These are phyloP conservation scores for Ectropis grisescens DNA, from an alignment of 1,140 invertebrate genomes.

Conservation along the genomic window DNA sequence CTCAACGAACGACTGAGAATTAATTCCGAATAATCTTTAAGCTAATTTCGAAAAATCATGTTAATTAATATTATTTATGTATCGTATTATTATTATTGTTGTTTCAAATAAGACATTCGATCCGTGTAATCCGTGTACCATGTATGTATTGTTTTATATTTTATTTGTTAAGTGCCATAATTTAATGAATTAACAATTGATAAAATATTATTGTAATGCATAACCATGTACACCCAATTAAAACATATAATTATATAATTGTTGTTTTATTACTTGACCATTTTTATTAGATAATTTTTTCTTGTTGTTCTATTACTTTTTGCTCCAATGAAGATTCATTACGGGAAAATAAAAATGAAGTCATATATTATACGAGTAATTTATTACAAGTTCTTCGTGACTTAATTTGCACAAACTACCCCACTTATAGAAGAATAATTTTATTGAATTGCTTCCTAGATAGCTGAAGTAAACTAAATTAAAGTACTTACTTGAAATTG, in stretches of 20 bases:
- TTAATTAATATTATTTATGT: no score
- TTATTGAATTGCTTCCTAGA: no score
- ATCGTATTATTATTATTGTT: slow-evolving; percentile 8
- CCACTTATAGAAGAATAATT: no score
- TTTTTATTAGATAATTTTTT: no score
- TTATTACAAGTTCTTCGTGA: no score
- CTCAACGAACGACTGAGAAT: slow-evolving; percentile 67
- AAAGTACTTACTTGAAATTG: no score
- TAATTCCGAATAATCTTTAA: slow-evolving; percentile 63
- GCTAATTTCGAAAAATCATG: slow-evolving; percentile 48
- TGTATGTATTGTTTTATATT: slow-evolving; percentile 56
- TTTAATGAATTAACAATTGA: slow-evolving; percentile 68
- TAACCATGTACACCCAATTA: slow-evolving; percentile 69
- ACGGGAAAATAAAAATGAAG: no score
- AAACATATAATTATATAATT: slow-evolving; percentile 52
- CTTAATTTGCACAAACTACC: no score
- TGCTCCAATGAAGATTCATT: no score
- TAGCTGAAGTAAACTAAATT: no score
- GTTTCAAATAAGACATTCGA: slow-evolving; percentile 47
- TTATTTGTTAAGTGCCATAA: slow-evolving; percentile 69
- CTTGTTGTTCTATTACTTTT: no score
- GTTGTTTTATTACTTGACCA: slow-evolving; percentile 31
- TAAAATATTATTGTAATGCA: slow-evolving; percentile 65
- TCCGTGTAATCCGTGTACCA: slow-evolving; percentile 30
- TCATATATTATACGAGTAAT: no score